Base-by-base conservation (phyloP, 2,888 invertebrate species). In the Acanthosoma haemorrhoidale region DNA sequence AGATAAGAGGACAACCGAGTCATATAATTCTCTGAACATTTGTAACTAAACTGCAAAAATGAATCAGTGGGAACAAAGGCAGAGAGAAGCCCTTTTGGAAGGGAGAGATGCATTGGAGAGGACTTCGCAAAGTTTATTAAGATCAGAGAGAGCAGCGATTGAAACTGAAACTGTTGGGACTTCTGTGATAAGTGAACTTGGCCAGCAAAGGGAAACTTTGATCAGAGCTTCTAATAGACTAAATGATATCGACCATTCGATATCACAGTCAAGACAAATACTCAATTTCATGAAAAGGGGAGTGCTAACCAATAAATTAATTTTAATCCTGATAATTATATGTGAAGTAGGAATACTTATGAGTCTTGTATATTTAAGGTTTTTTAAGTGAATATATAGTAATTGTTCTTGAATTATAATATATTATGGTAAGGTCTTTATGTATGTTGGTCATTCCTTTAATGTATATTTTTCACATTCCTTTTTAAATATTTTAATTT, bases 101-200 rank as follows among this genome's bases (percentile, higher is more conserved):
- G 85, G 86, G 4, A 80, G 82, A 70, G 81, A 82, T 64, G 81
- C 83, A 13, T 76, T 88, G 58, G 84, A 86, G 75, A 79, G 88
- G 63, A 86, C 88, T 0, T 82, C 85, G 0, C 83, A 85, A 71
- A 88, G 87, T 74, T 81, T 90, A 9, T 84, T 84, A 1, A 82
- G 91, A 68, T 88, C 91, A 0, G 88, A 89, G 74, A 86, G 86
- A 77, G 84, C 91, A 58, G 89, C 92, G 0, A 84, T 88, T 3
- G 92, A 94, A 81, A 91, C 91, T 0, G 93, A 93, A 80, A 84
- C 86, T 76, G 85, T 92, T 74, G 92, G 91, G 5, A 85, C 86
- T 1, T 89, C 88, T 78, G 90, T 92, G 1, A 83, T 93, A 6
- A 84, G 86, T 0, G 92, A 93, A 76, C 80, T 94, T 38, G 87